These are phyloP conservation scores for Ciconia nigra DNA, from an alignment of 2,797 vertebrate genomes.

Conservation along the genomic window DNA sequence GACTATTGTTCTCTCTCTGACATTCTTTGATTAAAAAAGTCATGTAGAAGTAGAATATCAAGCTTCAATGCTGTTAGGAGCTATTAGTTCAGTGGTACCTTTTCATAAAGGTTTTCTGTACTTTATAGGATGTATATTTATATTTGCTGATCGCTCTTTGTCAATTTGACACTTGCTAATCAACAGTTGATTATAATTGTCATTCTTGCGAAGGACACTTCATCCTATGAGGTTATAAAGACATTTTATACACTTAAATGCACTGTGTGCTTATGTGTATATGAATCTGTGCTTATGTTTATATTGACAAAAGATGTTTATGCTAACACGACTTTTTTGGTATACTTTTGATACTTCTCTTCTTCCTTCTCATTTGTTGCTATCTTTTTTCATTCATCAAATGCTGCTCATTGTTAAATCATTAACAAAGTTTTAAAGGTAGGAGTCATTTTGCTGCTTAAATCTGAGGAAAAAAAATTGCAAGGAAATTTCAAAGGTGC, in stretches of 20 bases:
- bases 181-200: background rate
- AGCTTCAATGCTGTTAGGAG: background rate
- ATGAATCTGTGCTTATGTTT: background rate
- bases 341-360: background rate
- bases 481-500: background rate
- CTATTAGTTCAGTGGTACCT: background rate
- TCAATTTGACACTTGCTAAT: slow-evolving; percentile 30
- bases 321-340: background rate
- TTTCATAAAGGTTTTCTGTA: background rate
- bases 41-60: background rate
- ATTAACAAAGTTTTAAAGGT: background rate
- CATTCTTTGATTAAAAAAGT: background rate
- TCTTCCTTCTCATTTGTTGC: background rate
- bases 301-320: background rate
- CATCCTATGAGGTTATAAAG: background rate
- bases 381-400: background rate
- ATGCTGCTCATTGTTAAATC: background rate
- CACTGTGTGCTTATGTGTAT: background rate
- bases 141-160: background rate
- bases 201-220: background rate
- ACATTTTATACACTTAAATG: background rate
- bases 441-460: background rate
- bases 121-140: background rate
- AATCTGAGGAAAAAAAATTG: accelerated
- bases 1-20: background rate